These are phyloP conservation scores for Petrophora chlorosata DNA, from an alignment of 2,888 invertebrate species.

Conservation along the genomic window DNA sequence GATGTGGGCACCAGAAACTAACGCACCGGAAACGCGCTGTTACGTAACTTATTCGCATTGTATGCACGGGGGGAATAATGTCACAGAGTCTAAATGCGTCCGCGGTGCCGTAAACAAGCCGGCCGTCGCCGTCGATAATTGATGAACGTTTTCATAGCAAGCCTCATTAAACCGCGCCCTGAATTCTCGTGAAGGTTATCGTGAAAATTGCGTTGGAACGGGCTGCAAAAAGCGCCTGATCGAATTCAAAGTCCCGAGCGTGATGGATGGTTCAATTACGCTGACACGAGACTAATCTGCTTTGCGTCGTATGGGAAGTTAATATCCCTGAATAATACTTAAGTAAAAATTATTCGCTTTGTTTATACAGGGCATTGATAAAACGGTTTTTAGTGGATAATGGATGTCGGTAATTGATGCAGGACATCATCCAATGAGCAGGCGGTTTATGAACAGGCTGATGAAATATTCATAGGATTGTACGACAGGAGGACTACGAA, in stretches of 20 bases:
- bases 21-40: slow-evolving; percentile 41
- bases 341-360: background rate
- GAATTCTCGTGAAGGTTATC: slow-evolving; percentile 74
- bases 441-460: slow-evolving; percentile 41
- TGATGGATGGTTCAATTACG: slow-evolving; percentile 46
- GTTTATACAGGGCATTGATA: too few species aligned
- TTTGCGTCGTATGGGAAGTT: slow-evolving; percentile 27
- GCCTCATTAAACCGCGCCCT: slow-evolving; percentile 80
- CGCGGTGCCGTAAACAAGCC: slow-evolving; percentile 76
- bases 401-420: slow-evolving; percentile 26
- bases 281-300: slow-evolving; percentile 37
- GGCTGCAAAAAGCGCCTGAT: slow-evolving; percentile 40
- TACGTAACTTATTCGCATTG: slow-evolving; percentile 49
- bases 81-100: slow-evolving; percentile 79
- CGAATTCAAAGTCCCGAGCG: slow-evolving; percentile 36
- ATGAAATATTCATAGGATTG: slow-evolving; percentile 59
- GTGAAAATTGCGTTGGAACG: slow-evolving; percentile 57
- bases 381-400: background rate
- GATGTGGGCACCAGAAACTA: slow-evolving; percentile 27
- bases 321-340: slow-evolving; percentile 7
- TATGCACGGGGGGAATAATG: slow-evolving; percentile 62
- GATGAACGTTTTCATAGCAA: slow-evolving; percentile 77
- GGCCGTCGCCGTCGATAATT: slow-evolving; percentile 78
- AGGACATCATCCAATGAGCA: slow-evolving; percentile 45
- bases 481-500: slow-evolving; percentile 37